Evolutionary conservation across 2,113 vertebrate genomes (phyloP).

Genomic region (Delphinapterus leucas): DNA sequence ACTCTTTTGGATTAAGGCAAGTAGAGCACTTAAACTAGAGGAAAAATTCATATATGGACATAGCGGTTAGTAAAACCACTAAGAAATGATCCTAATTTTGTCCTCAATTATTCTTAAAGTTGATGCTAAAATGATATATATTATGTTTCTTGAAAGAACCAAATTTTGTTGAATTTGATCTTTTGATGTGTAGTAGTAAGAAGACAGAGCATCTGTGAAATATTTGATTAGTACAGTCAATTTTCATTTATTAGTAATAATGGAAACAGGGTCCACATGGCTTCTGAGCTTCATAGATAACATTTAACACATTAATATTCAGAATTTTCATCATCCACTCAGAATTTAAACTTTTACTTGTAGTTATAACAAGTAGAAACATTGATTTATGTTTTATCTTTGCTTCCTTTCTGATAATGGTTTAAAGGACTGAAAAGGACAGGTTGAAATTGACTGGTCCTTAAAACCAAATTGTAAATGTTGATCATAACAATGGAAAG

Average conservation of each 20-base stretch:
- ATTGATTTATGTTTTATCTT: background rate
- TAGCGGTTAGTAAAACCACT: background rate
- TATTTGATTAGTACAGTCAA: slow-evolving; percentile 65
- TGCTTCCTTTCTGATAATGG: background rate
- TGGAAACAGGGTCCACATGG: slow-evolving; percentile 46
- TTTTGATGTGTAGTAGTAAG: slow-evolving; percentile 63
- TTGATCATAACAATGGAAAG: background rate
- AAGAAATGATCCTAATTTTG: slow-evolving; percentile 4
- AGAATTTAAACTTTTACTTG: background rate
- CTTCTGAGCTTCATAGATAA: background rate
- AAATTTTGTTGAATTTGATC: slow-evolving; percentile 61
- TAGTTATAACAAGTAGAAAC: background rate
- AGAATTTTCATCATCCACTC: background rate
- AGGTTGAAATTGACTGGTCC: background rate
- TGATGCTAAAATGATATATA: slow-evolving; percentile 54
- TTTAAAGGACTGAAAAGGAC: background rate
- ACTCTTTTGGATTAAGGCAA: background rate
- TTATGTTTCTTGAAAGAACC: slow-evolving; percentile 45
- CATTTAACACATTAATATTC: background rate
- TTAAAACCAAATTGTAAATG: background rate
- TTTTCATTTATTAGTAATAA: slow-evolving; percentile 63
- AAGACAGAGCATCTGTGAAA: slow-evolving; percentile 68
- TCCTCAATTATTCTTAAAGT: slow-evolving; percentile 42
- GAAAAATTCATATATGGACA: background rate
- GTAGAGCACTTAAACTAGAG: background rate